These are phyloP conservation scores for Agelas oroides DNA, from an alignment of 37 sponge, comb jelly and placozoan genomes.

Conservation along the genomic window DNA sequence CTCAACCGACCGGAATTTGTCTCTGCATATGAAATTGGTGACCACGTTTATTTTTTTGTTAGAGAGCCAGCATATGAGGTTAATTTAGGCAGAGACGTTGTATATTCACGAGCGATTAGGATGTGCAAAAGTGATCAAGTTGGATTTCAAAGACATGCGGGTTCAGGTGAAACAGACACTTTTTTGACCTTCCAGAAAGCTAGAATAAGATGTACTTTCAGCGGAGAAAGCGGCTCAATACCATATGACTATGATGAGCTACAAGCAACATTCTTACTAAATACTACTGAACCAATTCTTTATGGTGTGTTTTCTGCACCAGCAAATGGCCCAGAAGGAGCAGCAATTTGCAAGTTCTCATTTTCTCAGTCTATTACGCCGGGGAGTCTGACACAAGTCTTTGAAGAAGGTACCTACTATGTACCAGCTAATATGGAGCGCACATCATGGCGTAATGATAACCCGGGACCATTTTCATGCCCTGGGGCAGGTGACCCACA, in stretches of 20 bases:
- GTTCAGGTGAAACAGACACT: not conserved
- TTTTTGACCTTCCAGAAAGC: conserved; percentile 72
- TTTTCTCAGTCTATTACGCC: conserved; percentile 11
- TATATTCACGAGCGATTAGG: conserved; percentile 62
- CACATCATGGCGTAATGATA: not conserved
- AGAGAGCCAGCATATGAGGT: conserved; percentile 64
- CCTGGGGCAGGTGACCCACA: conserved; percentile 31
- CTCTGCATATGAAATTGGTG: conserved; percentile 45
- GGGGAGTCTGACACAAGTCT: conserved; percentile 39
- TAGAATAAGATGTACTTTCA: conserved; percentile 39
- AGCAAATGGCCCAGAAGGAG: conserved; percentile 63
- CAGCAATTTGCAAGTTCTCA: conserved; percentile 72
- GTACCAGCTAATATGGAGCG: not conserved
- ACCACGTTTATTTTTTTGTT: conserved; percentile 58
- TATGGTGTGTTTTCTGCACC: conserved; percentile 68
- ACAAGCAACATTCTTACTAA: conserved; percentile 39
- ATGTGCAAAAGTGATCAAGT: conserved; percentile 60
- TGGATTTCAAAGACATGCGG: conserved; percentile 13
- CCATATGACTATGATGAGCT: conserved; percentile 55
- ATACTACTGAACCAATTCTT: conserved; percentile 16
- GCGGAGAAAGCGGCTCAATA: conserved; percentile 1
- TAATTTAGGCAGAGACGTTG: not conserved
- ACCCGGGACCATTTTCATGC: conserved; percentile 21
- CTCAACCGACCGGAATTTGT: conserved; percentile 54
- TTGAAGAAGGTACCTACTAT: conserved; percentile 39